Evolutionary conservation across 2,888 invertebrate species (phyloP).

Genomic region (Dromius quadrimaculatus): DNA sequence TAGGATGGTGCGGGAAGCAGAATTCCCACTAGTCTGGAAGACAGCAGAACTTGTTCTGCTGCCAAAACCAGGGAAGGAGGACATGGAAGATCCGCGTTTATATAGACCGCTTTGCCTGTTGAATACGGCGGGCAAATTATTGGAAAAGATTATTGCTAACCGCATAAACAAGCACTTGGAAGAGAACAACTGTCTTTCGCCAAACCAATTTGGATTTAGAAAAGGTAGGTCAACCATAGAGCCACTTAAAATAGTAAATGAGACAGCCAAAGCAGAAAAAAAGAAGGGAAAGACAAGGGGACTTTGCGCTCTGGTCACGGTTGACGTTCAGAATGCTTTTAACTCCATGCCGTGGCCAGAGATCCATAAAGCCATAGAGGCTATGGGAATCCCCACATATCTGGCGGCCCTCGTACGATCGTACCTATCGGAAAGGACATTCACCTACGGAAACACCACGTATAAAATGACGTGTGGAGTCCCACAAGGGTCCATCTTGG

Average conservation of each 20-base stretch:
- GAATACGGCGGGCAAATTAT: slow-evolving; percentile 56
- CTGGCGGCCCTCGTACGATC: neutral
- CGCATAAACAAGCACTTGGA: slow-evolving; percentile 55
- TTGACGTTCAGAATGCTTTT: slow-evolving; percentile 6
- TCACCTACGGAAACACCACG: neutral
- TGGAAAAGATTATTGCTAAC: slow-evolving; percentile 56
- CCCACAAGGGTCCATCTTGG: slow-evolving; percentile 20
- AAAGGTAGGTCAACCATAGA: slow-evolving; percentile 54
- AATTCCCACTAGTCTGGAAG: slow-evolving; percentile 51
- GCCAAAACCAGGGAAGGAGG: slow-evolving; percentile 52
- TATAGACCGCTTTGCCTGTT: slow-evolving; percentile 57
- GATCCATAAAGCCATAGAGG: neutral
- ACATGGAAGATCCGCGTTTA: slow-evolving; percentile 1
- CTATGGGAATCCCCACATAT: neutral
- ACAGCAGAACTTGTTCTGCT: slow-evolving; percentile 50
- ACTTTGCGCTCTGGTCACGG: neutral
- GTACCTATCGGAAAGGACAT: neutral
- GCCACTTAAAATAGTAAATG: slow-evolving; percentile 42
- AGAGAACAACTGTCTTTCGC: slow-evolving; percentile 35
- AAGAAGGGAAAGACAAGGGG: neutral
- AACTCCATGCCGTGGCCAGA: neutral
- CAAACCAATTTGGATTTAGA: slow-evolving; percentile 56
- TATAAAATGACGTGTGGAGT: neutral
- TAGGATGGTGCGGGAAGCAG: slow-evolving; percentile 39
- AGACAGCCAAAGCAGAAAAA: neutral